Percentiles rank a stretch among this genome's conserved stretches.
phyloP scores from a whole-genome alignment of 1,140 invertebrate genomes.

The Scaptomyza graminum region DNA sequence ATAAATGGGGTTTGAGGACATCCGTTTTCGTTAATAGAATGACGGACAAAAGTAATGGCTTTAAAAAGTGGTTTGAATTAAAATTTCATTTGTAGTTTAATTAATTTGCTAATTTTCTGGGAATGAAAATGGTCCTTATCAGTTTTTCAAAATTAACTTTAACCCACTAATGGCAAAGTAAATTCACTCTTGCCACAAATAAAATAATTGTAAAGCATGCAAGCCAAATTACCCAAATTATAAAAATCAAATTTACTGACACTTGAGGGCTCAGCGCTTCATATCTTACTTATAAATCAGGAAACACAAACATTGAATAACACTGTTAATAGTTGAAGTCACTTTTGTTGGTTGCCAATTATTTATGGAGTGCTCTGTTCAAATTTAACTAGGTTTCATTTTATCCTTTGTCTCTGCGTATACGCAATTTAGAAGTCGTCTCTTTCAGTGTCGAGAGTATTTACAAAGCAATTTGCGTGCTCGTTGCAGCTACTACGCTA shows the following conservation, averaged over 20 bases:
- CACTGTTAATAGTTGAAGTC: conserved; percentile 44
- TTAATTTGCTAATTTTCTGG: neutral
- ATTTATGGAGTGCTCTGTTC: conserved; percentile 68
- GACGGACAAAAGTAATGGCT: neutral
- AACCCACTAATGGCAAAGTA: no score
- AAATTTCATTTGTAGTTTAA: conserved; percentile 48
- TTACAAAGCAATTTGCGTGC: conserved; percentile 69
- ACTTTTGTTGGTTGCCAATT: conserved; percentile 66
- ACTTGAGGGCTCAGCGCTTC: conserved; percentile 16
- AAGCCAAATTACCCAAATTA: neutral
- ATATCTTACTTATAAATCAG: conserved; percentile 29
- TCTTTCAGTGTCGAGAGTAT: conserved; percentile 40
- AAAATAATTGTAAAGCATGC: neutral
- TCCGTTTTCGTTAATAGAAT: conserved; percentile 13
- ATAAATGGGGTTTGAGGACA: conserved; percentile 16
- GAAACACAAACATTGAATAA: conserved; percentile 65
- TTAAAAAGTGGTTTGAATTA: conserved; percentile 24
- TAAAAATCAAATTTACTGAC: conserved; percentile 10
- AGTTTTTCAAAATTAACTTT: no score
- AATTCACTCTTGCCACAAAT: neutral
- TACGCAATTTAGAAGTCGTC: conserved; percentile 62
- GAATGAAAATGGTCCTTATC: neutral
- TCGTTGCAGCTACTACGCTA: conserved; percentile 31
- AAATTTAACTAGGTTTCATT: conserved; percentile 47
- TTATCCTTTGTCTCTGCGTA: conserved; percentile 65